phyloP scores from a whole-genome alignment of 2,888 invertebrate genomes.

The Plutella xylostella region DNA sequence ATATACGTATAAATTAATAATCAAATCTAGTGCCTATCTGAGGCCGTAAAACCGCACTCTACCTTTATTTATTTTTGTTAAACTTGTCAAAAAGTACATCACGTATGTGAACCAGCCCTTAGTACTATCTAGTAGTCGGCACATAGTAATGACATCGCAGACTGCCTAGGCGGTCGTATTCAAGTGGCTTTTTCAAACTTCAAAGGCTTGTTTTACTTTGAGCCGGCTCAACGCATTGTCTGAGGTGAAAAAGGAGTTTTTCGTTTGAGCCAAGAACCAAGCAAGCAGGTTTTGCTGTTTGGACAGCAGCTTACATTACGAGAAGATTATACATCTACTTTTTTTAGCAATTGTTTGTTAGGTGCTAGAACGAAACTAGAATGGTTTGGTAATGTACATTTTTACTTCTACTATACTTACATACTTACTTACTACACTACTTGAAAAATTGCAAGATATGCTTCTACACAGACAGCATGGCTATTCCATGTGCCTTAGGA shows the following conservation, averaged over 20 bases:
- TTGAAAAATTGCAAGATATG: too few relatives aligned
- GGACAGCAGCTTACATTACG: neutral
- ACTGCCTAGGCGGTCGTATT: too few relatives aligned
- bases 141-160: too few relatives aligned
- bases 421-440: neutral
- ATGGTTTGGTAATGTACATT: neutral
- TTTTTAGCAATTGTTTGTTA: neutral
- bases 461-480: too few relatives aligned
- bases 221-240: neutral
- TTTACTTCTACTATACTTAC: neutral
- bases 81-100: too few relatives aligned
- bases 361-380: neutral
- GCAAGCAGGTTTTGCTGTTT: neutral
- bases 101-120: too few relatives aligned
- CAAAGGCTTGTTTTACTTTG: conserved; percentile 35
- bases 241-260: conserved; percentile 1
- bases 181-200: conserved; percentile 46
- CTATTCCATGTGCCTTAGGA: too few relatives aligned
- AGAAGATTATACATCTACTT: neutral
- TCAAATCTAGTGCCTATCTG: too few relatives aligned
- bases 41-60: too few relatives aligned
- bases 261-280: neutral
- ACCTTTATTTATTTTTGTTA: too few relatives aligned
- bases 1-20: too few relatives aligned
- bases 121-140: too few relatives aligned